Conservation (phyloP, 1,140 invertebrate species). For the Reticulitermes speratus region DNA sequence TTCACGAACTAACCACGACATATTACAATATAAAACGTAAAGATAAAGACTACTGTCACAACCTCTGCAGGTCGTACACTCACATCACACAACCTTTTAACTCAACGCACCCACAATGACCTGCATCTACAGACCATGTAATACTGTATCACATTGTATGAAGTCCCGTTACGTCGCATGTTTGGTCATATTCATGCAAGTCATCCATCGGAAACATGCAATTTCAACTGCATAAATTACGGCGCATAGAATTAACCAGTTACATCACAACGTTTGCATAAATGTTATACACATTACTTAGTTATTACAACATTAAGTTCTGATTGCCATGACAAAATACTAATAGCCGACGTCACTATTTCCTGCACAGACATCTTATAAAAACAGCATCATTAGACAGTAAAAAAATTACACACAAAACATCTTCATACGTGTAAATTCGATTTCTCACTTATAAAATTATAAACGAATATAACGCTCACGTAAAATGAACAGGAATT, state of each 20-base stretch:
- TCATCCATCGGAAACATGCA: background rate
- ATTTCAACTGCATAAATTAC: background rate
- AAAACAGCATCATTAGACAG: background rate
- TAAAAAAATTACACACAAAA: background rate
- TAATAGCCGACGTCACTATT: conserved; percentile 17
- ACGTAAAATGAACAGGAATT: conserved; percentile 36
- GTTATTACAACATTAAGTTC: background rate
- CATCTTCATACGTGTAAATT: conserved; percentile 7
- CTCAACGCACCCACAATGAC: too few species aligned
- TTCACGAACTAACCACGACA: background rate
- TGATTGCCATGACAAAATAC: background rate
- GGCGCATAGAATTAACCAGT: background rate
- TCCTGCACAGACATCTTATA: background rate
- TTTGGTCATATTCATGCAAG: background rate
- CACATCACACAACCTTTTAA: too few species aligned
- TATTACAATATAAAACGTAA: conserved; percentile 25
- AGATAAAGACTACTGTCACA: too few species aligned
- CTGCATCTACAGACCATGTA: too few species aligned
- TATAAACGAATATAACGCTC: background rate
- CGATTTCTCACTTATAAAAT: background rate
- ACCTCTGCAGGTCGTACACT: too few species aligned
- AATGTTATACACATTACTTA: background rate
- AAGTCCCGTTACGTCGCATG: background rate
- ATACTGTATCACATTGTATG: background rate
- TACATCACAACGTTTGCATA: background rate